A percentile compares a stretch with the other conserved stretches of the same genome.
These are phyloP conservation scores for Parotocinclus haroldoi DNA, from an alignment of 2,797 vertebrate species.

Conservation along the genomic window DNA sequence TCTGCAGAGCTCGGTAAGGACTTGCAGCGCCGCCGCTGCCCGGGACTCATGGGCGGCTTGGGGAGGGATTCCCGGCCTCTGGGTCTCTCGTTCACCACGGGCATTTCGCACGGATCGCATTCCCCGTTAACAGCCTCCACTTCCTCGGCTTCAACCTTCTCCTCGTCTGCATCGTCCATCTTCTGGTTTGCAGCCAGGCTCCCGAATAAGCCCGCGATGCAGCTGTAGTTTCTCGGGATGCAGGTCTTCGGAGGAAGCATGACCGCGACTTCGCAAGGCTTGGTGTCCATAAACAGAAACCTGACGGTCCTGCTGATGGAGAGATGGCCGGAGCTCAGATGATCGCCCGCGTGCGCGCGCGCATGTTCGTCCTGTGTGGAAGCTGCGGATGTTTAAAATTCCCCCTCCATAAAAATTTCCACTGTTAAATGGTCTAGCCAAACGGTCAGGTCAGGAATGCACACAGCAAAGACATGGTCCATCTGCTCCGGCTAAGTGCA, in stretches of 20 bases:
- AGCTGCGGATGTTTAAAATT: not conserved
- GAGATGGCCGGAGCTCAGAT: not conserved
- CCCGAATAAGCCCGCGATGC: slow-evolving; percentile 84
- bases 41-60: slow-evolving; percentile 78
- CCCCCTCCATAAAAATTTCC: too few species aligned
- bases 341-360: not conserved
- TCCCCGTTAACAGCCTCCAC: slow-evolving; percentile 53
- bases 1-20: slow-evolving; percentile 82
- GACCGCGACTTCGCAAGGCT: slow-evolving; percentile 59
- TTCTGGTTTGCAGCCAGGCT: slow-evolving; percentile 72
- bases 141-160: slow-evolving; percentile 30
- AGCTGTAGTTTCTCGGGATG: slow-evolving; percentile 91
- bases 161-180: slow-evolving; percentile 46
- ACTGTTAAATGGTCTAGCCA: too few species aligned
- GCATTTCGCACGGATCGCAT: slow-evolving; percentile 60
- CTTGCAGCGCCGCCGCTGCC: slow-evolving; percentile 82
- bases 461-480: not conserved
- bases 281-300: slow-evolving; percentile 68
- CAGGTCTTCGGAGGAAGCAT: slow-evolving; percentile 84
- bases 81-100: slow-evolving; percentile 72
- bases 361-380: not conserved
- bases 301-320: not conserved
- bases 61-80: slow-evolving; percentile 73
- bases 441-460: not conserved
- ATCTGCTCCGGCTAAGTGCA: not conserved